Conservation (phyloP, 2,888 invertebrate genomes). For the Cylloceria caligata region DNA sequence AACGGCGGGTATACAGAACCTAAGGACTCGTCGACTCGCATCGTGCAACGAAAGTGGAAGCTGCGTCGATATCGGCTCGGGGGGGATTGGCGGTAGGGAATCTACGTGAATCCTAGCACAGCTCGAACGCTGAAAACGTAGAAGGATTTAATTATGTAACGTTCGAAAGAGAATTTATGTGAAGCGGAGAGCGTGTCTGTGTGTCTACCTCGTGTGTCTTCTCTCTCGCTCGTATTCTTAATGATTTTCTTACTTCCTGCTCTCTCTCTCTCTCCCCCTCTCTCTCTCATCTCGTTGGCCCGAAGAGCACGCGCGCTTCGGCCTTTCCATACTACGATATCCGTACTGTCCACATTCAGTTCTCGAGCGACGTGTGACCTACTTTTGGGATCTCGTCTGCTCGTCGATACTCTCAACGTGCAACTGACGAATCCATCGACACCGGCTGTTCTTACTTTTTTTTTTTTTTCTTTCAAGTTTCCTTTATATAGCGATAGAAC, state of each 20-base stretch:
- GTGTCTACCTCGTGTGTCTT: slow-evolving; percentile 34
- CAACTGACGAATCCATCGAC: neutral
- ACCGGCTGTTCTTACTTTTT: neutral
- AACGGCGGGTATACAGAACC: slow-evolving; percentile 2
- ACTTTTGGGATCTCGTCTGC: slow-evolving; percentile 31
- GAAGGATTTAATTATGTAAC: slow-evolving; percentile 18
- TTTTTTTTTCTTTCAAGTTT: neutral
- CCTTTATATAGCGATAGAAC: neutral
- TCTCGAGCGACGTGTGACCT: slow-evolving; percentile 39
- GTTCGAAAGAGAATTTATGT: slow-evolving; percentile 6
- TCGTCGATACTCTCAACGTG: slow-evolving; percentile 21
- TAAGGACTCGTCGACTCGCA: neutral
- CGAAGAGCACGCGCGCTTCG: slow-evolving; percentile 51
- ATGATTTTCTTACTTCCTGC: slow-evolving; percentile 59
- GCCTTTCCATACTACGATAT: slow-evolving; percentile 57
- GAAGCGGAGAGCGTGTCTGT: slow-evolving; percentile 6
- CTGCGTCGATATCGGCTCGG: neutral
- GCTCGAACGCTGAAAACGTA: neutral
- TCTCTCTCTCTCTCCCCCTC: slow-evolving; percentile 30
- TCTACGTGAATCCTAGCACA: neutral
- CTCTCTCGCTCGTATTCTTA: slow-evolving; percentile 49
- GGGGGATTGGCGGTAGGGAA: neutral
- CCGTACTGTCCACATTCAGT: slow-evolving; percentile 47
- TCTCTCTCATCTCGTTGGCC: slow-evolving; percentile 22
- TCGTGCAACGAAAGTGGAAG: slow-evolving; percentile 8